Evolutionary conservation across 2,888 invertebrate species (phyloP).

Genomic region (Heterodera filipjevi): DNA sequence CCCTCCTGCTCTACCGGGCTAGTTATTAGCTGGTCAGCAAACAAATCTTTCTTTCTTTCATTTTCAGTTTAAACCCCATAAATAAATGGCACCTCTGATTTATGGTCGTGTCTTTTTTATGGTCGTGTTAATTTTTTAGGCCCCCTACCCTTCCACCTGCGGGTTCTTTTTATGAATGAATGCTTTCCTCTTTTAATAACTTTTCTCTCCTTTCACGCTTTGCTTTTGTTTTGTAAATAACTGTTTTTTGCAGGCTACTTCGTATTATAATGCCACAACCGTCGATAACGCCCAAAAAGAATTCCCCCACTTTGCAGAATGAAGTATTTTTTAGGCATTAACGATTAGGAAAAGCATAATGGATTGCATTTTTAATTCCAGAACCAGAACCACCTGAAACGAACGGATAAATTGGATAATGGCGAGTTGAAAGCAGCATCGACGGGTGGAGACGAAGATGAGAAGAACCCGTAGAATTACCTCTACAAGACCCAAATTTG

Average conservation of each 20-base stretch:
- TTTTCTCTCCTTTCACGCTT: not conserved
- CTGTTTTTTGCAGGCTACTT: not conserved
- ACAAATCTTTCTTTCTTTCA: not conserved
- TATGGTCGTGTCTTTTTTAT: no score
- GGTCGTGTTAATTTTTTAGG: no score
- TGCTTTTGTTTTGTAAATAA: no score
- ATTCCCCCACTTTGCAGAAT: not conserved
- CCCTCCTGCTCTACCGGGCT: no score
- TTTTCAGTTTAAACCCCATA: not conserved
- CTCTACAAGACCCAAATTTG: slow-evolving; percentile 5
- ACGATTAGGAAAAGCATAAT: not conserved
- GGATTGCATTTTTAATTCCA: not conserved
- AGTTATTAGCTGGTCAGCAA: no score
- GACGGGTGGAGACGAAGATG: not conserved
- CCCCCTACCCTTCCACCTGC: no score
- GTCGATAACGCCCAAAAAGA: not conserved
- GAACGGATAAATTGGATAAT: not conserved
- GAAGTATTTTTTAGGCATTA: not conserved
- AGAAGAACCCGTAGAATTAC: not conserved
- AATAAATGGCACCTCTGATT: not conserved
- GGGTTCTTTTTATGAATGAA: no score
- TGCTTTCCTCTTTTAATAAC: no score
- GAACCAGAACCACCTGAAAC: not conserved
- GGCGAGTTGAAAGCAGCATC: not conserved
- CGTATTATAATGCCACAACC: not conserved